A percentile compares a stretch with the other conserved stretches of the same genome.
Evolutionary conservation across 2,113 vertebrate genomes (phyloP).

Genomic region (Dromiciops gliroides): DNA sequence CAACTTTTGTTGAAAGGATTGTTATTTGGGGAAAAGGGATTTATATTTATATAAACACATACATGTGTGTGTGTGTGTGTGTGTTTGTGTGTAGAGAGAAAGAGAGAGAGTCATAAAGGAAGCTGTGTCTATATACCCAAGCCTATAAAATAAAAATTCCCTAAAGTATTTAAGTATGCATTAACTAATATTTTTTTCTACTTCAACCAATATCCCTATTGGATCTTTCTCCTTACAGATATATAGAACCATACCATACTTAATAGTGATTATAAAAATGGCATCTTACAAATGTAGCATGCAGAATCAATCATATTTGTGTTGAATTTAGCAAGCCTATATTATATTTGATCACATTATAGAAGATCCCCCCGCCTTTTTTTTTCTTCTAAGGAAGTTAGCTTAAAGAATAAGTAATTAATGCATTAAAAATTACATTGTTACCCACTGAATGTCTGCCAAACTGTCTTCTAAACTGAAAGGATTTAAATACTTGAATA

Average conservation of each 20-base stretch:
- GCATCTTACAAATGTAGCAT: neutral
- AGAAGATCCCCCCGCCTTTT: neutral
- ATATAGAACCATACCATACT: neutral
- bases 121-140: neutral
- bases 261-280: neutral
- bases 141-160: neutral
- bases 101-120: neutral
- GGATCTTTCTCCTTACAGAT: too few relatives aligned
- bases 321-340: neutral
- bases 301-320: neutral
- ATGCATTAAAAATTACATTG: neutral
- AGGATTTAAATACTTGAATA: neutral
- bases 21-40: too few relatives aligned
- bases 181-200: neutral
- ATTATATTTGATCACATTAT: neutral
- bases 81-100: too few relatives aligned
- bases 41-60: too few relatives aligned
- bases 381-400: neutral
- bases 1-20: too few relatives aligned
- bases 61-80: neutral
- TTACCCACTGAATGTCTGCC: neutral
- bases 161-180: neutral
- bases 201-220: too few relatives aligned
- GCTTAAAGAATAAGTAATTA: neutral
- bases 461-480: neutral